A percentile compares a stretch with the other conserved stretches of the same genome.
Conservation (phyloP, 2,888 invertebrate species). For the Tinea trinotella region DNA sequence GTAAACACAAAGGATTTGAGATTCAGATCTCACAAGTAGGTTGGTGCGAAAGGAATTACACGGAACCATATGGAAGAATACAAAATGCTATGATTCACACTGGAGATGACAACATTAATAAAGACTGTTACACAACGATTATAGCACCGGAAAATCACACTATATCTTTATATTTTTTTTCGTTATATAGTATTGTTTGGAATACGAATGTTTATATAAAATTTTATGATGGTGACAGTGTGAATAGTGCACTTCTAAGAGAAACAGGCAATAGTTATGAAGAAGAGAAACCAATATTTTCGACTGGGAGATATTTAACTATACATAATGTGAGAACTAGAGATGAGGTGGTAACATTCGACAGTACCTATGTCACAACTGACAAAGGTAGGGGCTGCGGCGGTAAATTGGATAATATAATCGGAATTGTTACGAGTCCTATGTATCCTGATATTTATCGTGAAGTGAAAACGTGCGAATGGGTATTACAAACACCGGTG, state of each 20-base stretch:
- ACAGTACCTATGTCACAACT: conserved; percentile 45
- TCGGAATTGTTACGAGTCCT: conserved; percentile 53
- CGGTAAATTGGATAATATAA: conserved; percentile 38
- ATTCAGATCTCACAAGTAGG: conserved; percentile 71
- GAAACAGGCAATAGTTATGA: conserved; percentile 28
- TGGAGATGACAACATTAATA: too few relatives aligned
- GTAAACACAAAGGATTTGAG: conserved; percentile 77
- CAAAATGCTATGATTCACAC: too few relatives aligned
- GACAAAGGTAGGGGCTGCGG: conserved; percentile 57
- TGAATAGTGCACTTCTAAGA: conserved; percentile 31
- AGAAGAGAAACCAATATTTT: conserved; percentile 69
- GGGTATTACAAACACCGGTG: conserved; percentile 51
- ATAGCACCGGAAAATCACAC: conserved; percentile 76
- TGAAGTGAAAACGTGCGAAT: conserved; percentile 42
- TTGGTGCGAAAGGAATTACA: conserved; percentile 75
- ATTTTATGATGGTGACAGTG: conserved; percentile 47
- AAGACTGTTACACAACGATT: conserved; percentile 77
- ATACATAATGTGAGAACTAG: conserved; percentile 56
- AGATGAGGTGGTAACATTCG: conserved; percentile 32
- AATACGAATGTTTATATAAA: conserved; percentile 46
- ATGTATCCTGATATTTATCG: conserved; percentile 50
- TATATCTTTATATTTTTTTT: conserved; percentile 76
- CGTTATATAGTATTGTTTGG: conserved; percentile 27
- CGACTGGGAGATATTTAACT: conserved; percentile 76
- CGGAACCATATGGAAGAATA: conserved; percentile 78